These are phyloP conservation scores for Drosophila quadrilineata DNA, from an alignment of 1,140 invertebrate genomes.

Conservation along the genomic window DNA sequence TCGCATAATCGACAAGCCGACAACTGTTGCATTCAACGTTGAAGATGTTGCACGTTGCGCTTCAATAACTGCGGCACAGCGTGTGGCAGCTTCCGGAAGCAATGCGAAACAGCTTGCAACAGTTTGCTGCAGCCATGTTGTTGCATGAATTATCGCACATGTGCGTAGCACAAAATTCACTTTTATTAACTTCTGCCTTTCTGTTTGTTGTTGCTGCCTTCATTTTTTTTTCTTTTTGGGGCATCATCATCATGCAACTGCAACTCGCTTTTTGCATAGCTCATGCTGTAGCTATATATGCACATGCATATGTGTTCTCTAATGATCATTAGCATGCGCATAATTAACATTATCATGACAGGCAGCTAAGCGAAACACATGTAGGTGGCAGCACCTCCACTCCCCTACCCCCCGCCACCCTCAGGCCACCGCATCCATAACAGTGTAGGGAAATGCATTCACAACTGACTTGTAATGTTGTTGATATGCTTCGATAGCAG, in stretches of 20 bases:
- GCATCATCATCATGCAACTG: conserved; percentile 13
- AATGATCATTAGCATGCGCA: conserved; percentile 17
- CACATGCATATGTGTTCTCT: background rate
- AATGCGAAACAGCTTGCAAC: conserved; percentile 19
- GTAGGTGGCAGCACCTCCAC: conserved; percentile 13
- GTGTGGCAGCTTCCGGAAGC: no score
- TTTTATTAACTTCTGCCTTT: conserved; percentile 8
- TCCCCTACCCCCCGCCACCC: no score
- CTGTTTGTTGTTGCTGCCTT: background rate
- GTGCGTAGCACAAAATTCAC: conserved; percentile 38
- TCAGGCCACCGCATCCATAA: no score
- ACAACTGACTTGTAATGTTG: no score
- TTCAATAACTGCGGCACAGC: conserved; percentile 41
- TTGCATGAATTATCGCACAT: conserved; percentile 42
- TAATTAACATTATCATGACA: conserved; percentile 32
- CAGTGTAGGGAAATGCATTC: conserved; percentile 38
- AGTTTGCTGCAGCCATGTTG: conserved; percentile 24
- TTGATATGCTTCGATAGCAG: conserved; percentile 49
- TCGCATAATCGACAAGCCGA: conserved; percentile 41
- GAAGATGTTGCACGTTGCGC: conserved; percentile 29
- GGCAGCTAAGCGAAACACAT: conserved; percentile 57
- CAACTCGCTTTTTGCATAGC: conserved; percentile 34
- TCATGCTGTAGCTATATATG: conserved; percentile 31
- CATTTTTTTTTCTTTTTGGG: conserved; percentile 17
- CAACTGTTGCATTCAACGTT: conserved; percentile 31